A percentile compares a stretch with the other conserved stretches of the same genome.
These are phyloP conservation scores for Speoplatyrhinus poulsoni DNA, from an alignment of 2,113 vertebrate genomes.

Conservation along the genomic window DNA sequence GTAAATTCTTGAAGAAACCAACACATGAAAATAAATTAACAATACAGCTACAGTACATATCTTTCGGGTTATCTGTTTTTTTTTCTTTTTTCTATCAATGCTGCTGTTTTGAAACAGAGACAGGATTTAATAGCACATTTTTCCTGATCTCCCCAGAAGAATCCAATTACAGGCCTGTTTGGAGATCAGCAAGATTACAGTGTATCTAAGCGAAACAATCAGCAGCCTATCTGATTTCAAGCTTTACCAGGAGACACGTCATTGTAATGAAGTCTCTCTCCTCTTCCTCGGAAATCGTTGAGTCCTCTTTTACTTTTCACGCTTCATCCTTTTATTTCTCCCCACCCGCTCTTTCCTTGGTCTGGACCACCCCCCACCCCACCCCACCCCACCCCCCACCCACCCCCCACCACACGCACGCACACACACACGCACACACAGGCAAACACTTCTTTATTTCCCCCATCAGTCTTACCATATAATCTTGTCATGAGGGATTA, in stretches of 20 bases:
- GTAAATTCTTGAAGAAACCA: background rate
- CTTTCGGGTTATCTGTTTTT: slow-evolving; percentile 28
- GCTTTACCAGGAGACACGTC: slow-evolving; percentile 62
- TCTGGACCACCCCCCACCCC: no score
- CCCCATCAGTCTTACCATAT: no score
- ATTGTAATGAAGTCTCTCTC: slow-evolving; percentile 66
- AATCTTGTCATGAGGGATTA: no score
- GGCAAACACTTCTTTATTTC: no score
- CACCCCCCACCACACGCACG: no score
- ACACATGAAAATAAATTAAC: slow-evolving; percentile 19
- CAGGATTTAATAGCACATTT: slow-evolving; percentile 56
- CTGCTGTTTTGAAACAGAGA: slow-evolving; percentile 60
- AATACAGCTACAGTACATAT: slow-evolving; percentile 35
- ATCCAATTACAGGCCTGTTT: slow-evolving; percentile 78
- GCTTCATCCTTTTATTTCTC: no score
- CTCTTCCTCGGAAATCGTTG: slow-evolving; percentile 29
- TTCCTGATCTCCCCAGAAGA: slow-evolving; percentile 70
- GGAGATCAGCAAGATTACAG: slow-evolving; percentile 76
- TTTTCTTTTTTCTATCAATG: slow-evolving; percentile 2
- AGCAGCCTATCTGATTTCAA: slow-evolving; percentile 76
- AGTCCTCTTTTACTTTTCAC: no score
- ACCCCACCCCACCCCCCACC: no score
- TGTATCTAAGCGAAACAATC: slow-evolving; percentile 80
- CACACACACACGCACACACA: no score
- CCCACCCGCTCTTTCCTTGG: no score